Evolutionary conservation across 92 coral and sea anemone genomes (phyloP), one percentile per base, ranked within the genome.

Genomic region (Pocillopora grandis): DNA sequence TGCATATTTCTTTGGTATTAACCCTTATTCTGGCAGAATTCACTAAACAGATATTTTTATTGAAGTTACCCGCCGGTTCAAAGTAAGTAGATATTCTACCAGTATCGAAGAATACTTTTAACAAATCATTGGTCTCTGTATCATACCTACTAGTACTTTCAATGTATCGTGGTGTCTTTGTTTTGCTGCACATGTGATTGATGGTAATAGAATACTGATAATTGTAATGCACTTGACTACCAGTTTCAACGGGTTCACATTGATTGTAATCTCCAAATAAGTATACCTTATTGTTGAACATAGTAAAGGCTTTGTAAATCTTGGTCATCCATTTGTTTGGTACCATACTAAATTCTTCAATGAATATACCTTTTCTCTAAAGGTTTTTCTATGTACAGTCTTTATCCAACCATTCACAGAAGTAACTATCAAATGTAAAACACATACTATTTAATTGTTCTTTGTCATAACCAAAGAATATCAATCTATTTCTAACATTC

Each of bases 221-320:
- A 62, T 88, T 72, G 66, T 88, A 83, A 35, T 62, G 31, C 27
- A 88, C 68, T 36, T 82, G 84, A 62, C 72, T 55, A 2, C 65
- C 72, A 31, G 72, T 13, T 62, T 76, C 86, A 23, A 80, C 87
- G 7, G 90, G 90, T 4, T 27, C 15, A 65, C 88, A 88, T 88
- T 88, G 91, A 27, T 83, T 77, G 1, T 80, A 84, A 27, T 88
- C 91, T 0, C 91, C 91, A 36, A 88, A 88, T 49, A 83, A 10
- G 49, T 75, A 76, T 5, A 87, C 16, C 2, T 20, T 86, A 55
- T 62, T 60, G 31, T 1, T 86, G 80, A 68, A 27, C 31, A 27
- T 0, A 27, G 31, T 27, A 27, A 27, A 27, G 31, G 31, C 31
- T 27, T 27, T 27, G 31, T 27, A 76, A 31, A 20, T 76, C 16